Base-by-base conservation (phyloP, 30 jellyfish, hydroid and myxozoan species). In the Morbakka virulenta region DNA sequence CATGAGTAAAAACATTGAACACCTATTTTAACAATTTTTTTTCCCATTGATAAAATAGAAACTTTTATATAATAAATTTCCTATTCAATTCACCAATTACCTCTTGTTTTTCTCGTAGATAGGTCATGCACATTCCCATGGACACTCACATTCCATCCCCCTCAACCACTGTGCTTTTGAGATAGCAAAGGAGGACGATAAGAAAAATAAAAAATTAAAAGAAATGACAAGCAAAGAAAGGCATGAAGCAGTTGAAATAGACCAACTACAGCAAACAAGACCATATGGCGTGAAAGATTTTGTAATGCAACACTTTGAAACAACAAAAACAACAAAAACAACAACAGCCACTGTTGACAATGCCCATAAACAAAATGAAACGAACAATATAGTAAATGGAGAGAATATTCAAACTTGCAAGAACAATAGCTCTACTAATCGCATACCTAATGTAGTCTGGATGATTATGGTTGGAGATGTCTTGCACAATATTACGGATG, bases 401-500 rank as follows among this genome's bases (percentile, higher is more conserved):
- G n/a, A n/a, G n/a, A n/a, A n/a, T n/a, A n/a, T n/a, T n/a, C n/a
- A n/a, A n/a, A n/a, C n/a, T n/a, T n/a, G n/a, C n/a, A n/a, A n/a
- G n/a, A n/a, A n/a, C n/a, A n/a, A n/a, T n/a, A n/a, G n/a, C n/a
- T n/a, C n/a, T n/a, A n/a, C n/a, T n/a, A n/a, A n/a, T n/a, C 72
- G 31, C 23, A 35, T 89, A 23, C 95, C 97, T 11, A 74, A 75
- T 25, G 66, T 89, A 4, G 97, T 81, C 24, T 89, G 93, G 92
- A 82, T 82, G 94, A 62, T 89, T 29, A 4, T 62, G 53, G 74
- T 82, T 30, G 91, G 95, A 6, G 94, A 85, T 3, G 72, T 82
- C 35, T 13, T 81, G 80, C 97, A 89, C 49, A 89, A 81, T 57
- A 35, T 89, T 2, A 89, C 95, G 2, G 97, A 89, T 76, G 97